Evolutionary conservation across 1,140 invertebrate species (phyloP).

Genomic region (Pachypeltis micranthus): DNA sequence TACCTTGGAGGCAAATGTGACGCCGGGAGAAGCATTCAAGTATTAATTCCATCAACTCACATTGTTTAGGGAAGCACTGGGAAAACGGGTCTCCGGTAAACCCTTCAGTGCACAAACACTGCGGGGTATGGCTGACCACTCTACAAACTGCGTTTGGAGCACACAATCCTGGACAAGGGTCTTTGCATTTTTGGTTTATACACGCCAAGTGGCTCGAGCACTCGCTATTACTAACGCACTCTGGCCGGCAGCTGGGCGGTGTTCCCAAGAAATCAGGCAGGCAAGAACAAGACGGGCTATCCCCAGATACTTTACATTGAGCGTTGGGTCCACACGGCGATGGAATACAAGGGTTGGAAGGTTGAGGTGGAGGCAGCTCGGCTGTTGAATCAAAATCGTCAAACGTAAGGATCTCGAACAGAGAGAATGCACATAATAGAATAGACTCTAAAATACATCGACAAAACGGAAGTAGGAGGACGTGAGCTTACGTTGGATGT

Average conservation of each 20-base stretch:
- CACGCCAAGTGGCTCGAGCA: slow-evolving; percentile 52
- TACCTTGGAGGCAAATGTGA: slow-evolving; percentile 3
- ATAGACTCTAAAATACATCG: too few relatives aligned
- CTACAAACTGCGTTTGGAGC: slow-evolving; percentile 54
- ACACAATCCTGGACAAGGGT: slow-evolving; percentile 55
- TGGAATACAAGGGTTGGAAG: slow-evolving; percentile 48
- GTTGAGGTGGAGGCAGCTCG: slow-evolving; percentile 11
- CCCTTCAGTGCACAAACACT: slow-evolving; percentile 50
- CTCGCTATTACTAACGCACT: slow-evolving; percentile 53
- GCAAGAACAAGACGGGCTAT: slow-evolving; percentile 51
- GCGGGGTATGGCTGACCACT: slow-evolving; percentile 57
- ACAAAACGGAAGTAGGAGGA: slow-evolving; percentile 22
- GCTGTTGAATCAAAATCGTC: too few relatives aligned
- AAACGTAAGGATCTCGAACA: too few relatives aligned
- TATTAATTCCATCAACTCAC: slow-evolving; percentile 35
- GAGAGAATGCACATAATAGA: too few relatives aligned
- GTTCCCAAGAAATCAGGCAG: slow-evolving; percentile 46
- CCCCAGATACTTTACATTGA: slow-evolving; percentile 42
- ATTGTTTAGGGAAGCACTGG: slow-evolving; percentile 44
- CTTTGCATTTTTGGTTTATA: slow-evolving; percentile 53
- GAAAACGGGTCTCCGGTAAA: slow-evolving; percentile 55
- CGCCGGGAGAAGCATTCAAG: not conserved
- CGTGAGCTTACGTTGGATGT: slow-evolving; percentile 35
- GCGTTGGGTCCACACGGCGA: slow-evolving; percentile 61
- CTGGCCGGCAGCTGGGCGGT: slow-evolving; percentile 51